Base-by-base conservation (phyloP, 2,797 vertebrate genomes). In the Fistularia tabacaria region DNA sequence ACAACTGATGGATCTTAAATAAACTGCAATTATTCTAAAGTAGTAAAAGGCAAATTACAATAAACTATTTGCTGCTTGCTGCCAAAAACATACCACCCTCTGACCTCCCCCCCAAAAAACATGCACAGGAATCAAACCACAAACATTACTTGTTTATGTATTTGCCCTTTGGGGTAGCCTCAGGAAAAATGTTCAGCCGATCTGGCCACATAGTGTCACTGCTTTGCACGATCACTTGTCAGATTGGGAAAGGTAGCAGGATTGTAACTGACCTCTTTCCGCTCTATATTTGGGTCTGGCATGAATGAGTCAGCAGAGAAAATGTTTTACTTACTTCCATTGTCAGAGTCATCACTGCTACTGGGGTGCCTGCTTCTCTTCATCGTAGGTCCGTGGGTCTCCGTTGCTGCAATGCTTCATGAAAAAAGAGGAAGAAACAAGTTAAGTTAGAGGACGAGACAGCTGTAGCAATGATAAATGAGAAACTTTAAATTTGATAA, bases 291-390 rank as follows among this genome's bases (percentile, higher is more conserved):
- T 77, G 64, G 53, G 46, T 7, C 14, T 39, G 7, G 40, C 36
- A 53, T 10, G 15, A 67, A 59, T 61, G 74, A 75, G 52, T 74
- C 66, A 72, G 74, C 64, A 69, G 45, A 51, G 54, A 57, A 47
- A 51, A 70, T 6, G 43, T 49, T 76, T 68, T 58, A 82, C 97
- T 98, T 92, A 99, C 97, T 98, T 91, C 90, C 95, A 91, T 97
- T 93, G 88, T 99, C 97, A 6, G 97, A 98, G 85, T 99, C 96
- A 38, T 99, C 95, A 9, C 96, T 97, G 92, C 93, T 97, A 92
- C 96, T 98, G 59, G 91, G 91, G 81, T 94, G 91, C 63, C 93
- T 91, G 76, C 79, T 91, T 73, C 95, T 93, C 93, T 98, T 99
- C 97, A 99, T 98, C 81, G 77, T 92, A 74, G 88, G 67, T 73